Base-by-base conservation (phyloP, 2,888 invertebrate species). In the Prosapia bicincta region DNA sequence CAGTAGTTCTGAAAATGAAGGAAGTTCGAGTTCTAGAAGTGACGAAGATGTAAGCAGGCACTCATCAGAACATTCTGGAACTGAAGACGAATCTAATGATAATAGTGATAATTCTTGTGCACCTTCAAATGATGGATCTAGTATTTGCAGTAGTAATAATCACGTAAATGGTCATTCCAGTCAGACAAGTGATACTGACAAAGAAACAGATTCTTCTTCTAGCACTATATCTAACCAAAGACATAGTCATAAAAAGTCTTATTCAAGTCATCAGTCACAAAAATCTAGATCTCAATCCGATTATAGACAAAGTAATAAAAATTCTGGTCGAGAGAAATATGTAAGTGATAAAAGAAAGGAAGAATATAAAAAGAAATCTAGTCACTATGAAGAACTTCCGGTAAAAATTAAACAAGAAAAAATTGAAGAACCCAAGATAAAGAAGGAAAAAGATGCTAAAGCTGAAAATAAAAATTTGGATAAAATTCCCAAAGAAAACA, bases 281-380 rank as follows among this genome's bases (percentile, higher is more conserved):
- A 54, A 54, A n/a, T 54, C 54, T 5, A 54, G 20, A 54, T 20
- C 2, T n/a, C 54, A 54, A 6, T 13, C 38, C 15, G 54, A 54
- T 20, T 2, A 54, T 20, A 5, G 54, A 9, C n/a, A 54, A 54
- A 54, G 54, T 54, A n/a, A 54, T 20, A 38, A 38, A 38, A 54
- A 13, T 54, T 54, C 54, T 20, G 20, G 20, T 54, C n/a, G 54
- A 20, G 54, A 54, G n/a, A 54, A 54, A 9, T 54, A 54, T 54
- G 13, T 3, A 54, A 20, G 20, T 54, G 54, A 54, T 20, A 84
- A 75, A 82, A 82, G 72, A 77, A 83, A 83, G 80, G 82, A 82
- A 6, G 67, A 25, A 25, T 15, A 67, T 67, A 15, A 28, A 1
- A 26, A n/a, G 3, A 28, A 32, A 71, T 71, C 71, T 43, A 71